phyloP scores from a whole-genome alignment of 2,888 invertebrate species.

The Eristalis pertinax region DNA sequence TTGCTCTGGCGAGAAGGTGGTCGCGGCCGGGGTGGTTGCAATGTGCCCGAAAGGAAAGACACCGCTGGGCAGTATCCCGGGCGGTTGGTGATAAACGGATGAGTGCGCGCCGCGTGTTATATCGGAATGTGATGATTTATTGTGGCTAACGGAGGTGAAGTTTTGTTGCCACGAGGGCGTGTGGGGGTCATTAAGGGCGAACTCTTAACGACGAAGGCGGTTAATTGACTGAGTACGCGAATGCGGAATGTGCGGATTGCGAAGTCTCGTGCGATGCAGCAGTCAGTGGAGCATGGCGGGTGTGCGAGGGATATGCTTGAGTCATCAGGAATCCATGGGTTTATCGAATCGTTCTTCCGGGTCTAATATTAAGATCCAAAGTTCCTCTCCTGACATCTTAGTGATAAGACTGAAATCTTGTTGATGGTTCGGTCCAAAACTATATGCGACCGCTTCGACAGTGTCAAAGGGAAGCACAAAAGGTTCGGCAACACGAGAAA shows the following conservation, averaged over 20 bases:
- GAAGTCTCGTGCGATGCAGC: not conserved
- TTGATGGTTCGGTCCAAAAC: no score
- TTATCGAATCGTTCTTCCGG: no score
- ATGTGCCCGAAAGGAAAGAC: conserved; percentile 22
- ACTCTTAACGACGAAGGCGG: not conserved
- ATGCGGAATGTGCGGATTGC: not conserved
- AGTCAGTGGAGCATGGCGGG: no score
- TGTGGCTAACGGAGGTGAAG: not conserved
- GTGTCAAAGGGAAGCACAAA: no score
- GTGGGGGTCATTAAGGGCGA: not conserved
- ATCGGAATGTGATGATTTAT: conserved; percentile 46
- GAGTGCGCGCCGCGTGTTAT: not conserved
- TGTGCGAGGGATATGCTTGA: no score
- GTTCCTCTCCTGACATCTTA: no score
- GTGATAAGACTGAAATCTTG: no score
- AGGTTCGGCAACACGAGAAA: no score
- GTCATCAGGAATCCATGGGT: no score
- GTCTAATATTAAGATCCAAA: no score
- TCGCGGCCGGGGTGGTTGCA: conserved; percentile 22
- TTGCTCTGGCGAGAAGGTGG: not conserved
- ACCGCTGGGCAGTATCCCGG: conserved; percentile 18
- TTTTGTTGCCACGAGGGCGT: not conserved
- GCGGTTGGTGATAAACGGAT: conserved; percentile 29
- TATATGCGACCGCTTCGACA: no score
- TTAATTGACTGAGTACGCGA: not conserved